Evolutionary conservation across 2,888 invertebrate species (phyloP).

Genomic region (Epistrophella euchroma): DNA sequence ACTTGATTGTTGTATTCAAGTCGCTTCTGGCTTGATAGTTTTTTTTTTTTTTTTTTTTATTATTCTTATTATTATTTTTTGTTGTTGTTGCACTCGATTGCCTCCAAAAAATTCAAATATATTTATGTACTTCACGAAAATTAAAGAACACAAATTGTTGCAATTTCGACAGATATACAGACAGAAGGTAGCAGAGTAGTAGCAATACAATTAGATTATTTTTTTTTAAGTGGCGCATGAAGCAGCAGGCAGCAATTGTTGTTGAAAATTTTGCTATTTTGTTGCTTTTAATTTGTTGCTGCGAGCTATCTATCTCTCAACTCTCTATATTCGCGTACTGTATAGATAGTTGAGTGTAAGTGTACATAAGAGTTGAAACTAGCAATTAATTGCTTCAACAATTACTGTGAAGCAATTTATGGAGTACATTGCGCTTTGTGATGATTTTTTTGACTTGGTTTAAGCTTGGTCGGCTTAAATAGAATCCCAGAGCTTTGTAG

Average conservation of each 20-base stretch:
- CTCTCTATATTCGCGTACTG: background rate
- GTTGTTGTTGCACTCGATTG: slow-evolving; percentile 42
- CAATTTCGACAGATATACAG: slow-evolving; percentile 53
- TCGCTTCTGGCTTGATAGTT: slow-evolving; percentile 27
- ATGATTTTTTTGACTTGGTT: background rate
- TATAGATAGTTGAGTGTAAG: slow-evolving; percentile 1
- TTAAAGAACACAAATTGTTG: slow-evolving; percentile 54
- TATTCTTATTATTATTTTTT: slow-evolving; percentile 5
- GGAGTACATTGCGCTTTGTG: slow-evolving; percentile 30
- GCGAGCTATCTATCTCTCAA: slow-evolving; percentile 18
- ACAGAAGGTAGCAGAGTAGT: slow-evolving; percentile 10
- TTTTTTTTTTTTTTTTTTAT: background rate
- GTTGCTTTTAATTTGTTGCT: slow-evolving; percentile 53
- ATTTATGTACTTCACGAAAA: background rate
- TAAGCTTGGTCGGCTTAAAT: slow-evolving; percentile 2
- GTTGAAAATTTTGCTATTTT: slow-evolving; percentile 51
- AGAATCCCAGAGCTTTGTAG: slow-evolving; percentile 6
- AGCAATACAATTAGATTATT: slow-evolving; percentile 5
- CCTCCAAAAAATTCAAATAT: slow-evolving; percentile 40
- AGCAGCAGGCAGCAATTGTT: slow-evolving; percentile 42
- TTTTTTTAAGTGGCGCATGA: slow-evolving; percentile 50
- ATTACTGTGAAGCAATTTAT: slow-evolving; percentile 71
- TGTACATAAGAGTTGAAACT: slow-evolving; percentile 45
- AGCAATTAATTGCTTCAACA: slow-evolving; percentile 72
- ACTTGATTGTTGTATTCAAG: slow-evolving; percentile 69